Evolutionary conservation across 2,797 vertebrate species (phyloP).

Genomic region (Champsocephalus esox): DNA sequence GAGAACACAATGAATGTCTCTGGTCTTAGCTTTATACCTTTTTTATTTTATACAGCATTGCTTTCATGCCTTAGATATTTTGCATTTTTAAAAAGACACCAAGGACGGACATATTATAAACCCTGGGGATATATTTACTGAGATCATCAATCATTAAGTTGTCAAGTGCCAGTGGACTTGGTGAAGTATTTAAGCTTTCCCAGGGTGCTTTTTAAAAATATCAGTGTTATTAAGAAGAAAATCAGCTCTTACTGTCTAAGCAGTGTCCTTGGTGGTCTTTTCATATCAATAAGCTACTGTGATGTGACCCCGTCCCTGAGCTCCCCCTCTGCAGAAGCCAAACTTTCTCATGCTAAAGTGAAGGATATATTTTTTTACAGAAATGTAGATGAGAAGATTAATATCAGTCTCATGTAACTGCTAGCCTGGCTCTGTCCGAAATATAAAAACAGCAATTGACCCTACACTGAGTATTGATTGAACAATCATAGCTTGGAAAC

Average conservation of each 20-base stretch:
- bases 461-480: no score
- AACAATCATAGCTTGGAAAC: no score
- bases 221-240: constrained; percentile 42
- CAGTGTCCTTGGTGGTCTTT: constrained; percentile 72
- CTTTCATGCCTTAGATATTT: constrained; percentile 73
- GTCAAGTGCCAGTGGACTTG: constrained; percentile 75
- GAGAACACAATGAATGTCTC: constrained; percentile 78
- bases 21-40: constrained; percentile 79
- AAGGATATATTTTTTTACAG: not conserved
- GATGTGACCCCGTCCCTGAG: constrained; percentile 45
- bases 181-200: constrained; percentile 21
- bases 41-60: constrained; percentile 46
- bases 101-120: constrained; percentile 62
- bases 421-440: not conserved
- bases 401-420: not conserved
- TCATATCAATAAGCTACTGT: constrained; percentile 63
- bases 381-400: not conserved
- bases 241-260: constrained; percentile 49
- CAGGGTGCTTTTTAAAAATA: constrained; percentile 9
- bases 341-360: constrained; percentile 15
- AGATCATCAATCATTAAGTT: constrained; percentile 55
- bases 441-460: not conserved
- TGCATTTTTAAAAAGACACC: constrained; percentile 67
- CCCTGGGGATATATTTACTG: constrained; percentile 7
- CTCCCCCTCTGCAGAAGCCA: constrained; percentile 46